Evolutionary conservation across 2,797 vertebrate species (phyloP).

Genomic region (Taenioides sp.): DNA sequence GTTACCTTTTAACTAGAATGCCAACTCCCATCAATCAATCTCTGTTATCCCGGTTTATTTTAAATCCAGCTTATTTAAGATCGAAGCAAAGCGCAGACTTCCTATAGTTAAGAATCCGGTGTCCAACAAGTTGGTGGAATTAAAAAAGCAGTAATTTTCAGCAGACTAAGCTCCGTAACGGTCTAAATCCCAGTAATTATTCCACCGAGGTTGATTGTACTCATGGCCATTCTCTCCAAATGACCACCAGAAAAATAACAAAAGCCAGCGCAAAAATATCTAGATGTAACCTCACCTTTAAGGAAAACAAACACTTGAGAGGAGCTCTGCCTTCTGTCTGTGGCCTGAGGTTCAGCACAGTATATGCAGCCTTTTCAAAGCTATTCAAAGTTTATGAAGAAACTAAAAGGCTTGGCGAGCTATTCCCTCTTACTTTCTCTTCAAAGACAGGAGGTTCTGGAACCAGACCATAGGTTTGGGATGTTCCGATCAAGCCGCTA

Average conservation of each 20-base stretch:
- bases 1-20: neutral
- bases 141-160: conserved; percentile 16
- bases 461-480: neutral
- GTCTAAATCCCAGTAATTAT: conserved; percentile 18
- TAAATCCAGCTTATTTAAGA: neutral
- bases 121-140: conserved; percentile 8
- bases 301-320: conserved; percentile 58
- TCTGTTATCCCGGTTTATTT: neutral
- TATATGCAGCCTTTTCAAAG: conserved; percentile 44
- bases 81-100: neutral
- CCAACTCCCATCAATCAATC: neutral
- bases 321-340: conserved; percentile 23
- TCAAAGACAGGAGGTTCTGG: neutral
- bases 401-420: neutral
- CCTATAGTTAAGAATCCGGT: conserved; percentile 4
- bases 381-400: conserved; percentile 5
- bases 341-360: conserved; percentile 40
- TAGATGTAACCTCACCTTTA: conserved; percentile 51
- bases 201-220: conserved; percentile 37
- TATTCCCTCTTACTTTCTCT: neutral
- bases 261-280: conserved; percentile 47
- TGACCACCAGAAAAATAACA: conserved; percentile 52
- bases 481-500: neutral
- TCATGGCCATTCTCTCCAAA: conserved; percentile 22
- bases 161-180: neutral